These are phyloP conservation scores for Limenitis camilla DNA, from an alignment of 2,888 invertebrate genomes.

Conservation along the genomic window DNA sequence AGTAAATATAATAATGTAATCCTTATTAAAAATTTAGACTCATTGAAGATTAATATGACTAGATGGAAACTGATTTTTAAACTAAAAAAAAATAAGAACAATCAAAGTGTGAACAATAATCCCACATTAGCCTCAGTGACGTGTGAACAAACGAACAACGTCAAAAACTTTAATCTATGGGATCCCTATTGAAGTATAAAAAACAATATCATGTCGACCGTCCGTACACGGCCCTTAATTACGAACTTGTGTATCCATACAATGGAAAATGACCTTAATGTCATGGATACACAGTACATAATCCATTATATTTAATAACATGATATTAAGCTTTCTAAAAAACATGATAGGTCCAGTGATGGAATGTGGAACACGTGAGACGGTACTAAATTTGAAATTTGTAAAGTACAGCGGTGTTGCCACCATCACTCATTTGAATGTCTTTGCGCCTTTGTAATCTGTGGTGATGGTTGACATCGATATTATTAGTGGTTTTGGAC, in stretches of 20 bases:
- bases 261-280: constrained; percentile 29
- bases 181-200: constrained; percentile 63
- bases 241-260: constrained; percentile 34
- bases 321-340: constrained; percentile 66
- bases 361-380: constrained; percentile 61
- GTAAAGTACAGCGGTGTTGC: constrained; percentile 26
- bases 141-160: too few species aligned
- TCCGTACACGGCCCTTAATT: constrained; percentile 63
- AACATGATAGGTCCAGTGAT: constrained; percentile 57
- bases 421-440: constrained; percentile 13
- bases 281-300: constrained; percentile 24
- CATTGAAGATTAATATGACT: too few species aligned
- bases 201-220: constrained; percentile 66
- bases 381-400: constrained; percentile 37
- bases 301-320: constrained; percentile 17
- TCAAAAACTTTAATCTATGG: constrained; percentile 59
- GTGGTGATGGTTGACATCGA: too few species aligned
- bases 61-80: too few species aligned
- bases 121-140: too few species aligned
- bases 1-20: too few species aligned
- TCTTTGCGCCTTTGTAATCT: background rate
- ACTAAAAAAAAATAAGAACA: too few species aligned
- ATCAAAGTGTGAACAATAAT: too few species aligned
- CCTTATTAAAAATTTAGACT: too few species aligned
- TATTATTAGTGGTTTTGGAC: too few species aligned